Evolutionary conservation across 2,888 invertebrate genomes (phyloP).

Genomic region (Eupeodes latifasciatus): DNA sequence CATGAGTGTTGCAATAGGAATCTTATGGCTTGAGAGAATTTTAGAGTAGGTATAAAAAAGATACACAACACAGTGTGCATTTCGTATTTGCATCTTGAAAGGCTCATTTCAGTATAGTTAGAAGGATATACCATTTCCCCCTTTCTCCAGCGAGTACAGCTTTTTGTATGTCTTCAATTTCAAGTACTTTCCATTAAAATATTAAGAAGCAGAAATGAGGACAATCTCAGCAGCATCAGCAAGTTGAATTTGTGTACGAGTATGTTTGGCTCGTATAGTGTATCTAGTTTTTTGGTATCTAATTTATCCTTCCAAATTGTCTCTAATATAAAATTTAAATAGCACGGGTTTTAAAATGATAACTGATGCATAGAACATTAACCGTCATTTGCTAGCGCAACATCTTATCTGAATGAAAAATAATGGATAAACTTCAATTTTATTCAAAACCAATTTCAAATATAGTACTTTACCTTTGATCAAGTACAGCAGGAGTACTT

Average conservation of each 20-base stretch:
- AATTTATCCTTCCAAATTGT: slow-evolving; percentile 42
- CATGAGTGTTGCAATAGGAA: slow-evolving; percentile 46
- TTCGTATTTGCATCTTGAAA: slow-evolving; percentile 67
- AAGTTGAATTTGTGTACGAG: slow-evolving; percentile 28
- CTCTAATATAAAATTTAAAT: slow-evolving; percentile 45
- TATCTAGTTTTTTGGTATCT: slow-evolving; percentile 28
- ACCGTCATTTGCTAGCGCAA: neutral
- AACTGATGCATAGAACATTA: neutral
- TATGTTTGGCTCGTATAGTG: neutral
- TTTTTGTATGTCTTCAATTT: slow-evolving; percentile 35
- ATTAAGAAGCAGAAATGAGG: slow-evolving; percentile 57
- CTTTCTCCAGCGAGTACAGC: neutral
- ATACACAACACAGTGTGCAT: slow-evolving; percentile 46
- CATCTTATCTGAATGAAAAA: neutral
- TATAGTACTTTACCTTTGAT: slow-evolving; percentile 51
- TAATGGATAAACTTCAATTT: slow-evolving; percentile 19
- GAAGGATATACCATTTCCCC: slow-evolving; percentile 17
- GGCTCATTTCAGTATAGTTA: slow-evolving; percentile 43
- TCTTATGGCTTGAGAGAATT: slow-evolving; percentile 62
- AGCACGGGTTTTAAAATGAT: neutral
- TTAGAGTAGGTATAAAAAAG: slow-evolving; percentile 52
- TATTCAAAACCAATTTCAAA: slow-evolving; percentile 55
- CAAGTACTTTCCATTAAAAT: slow-evolving; percentile 67
- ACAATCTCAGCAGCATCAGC: slow-evolving; percentile 32
- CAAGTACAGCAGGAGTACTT: slow-evolving; percentile 6